Conservation (phyloP, 2,797 vertebrate genomes). For the Apogon talboti region DNA sequence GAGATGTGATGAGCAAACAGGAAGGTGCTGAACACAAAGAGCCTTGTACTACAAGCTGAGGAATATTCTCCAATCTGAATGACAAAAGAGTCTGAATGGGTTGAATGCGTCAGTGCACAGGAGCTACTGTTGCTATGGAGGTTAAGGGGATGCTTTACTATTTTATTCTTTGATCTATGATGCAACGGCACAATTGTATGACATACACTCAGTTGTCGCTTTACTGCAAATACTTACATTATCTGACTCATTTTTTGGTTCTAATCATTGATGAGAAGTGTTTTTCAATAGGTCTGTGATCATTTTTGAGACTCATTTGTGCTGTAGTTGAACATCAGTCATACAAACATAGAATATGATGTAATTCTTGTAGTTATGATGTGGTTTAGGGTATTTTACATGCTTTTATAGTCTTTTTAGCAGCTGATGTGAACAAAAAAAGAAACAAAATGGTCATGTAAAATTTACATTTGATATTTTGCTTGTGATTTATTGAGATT, state of each 20-base stretch:
- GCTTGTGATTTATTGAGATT: not conserved
- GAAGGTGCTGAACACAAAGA: constrained; percentile 69
- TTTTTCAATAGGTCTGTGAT: not conserved
- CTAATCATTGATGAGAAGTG: too few species aligned
- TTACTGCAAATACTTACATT: constrained; percentile 14
- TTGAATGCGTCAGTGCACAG: constrained; percentile 64
- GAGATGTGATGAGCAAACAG: constrained; percentile 56
- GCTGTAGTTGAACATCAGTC: not conserved
- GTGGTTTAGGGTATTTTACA: too few species aligned
- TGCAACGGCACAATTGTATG: constrained; percentile 45
- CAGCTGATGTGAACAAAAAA: not conserved
- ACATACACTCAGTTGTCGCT: constrained; percentile 15
- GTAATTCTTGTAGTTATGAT: too few species aligned
- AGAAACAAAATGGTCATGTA: not conserved
- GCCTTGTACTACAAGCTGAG: constrained; percentile 60
- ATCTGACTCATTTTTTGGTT: too few species aligned
- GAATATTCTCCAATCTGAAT: constrained; percentile 82
- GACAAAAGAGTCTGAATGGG: constrained; percentile 80
- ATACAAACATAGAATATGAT: too few species aligned
- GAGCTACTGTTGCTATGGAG: constrained; percentile 81
- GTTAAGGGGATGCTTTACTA: constrained; percentile 54
- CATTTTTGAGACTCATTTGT: constrained; percentile 11
- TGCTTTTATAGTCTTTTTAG: not conserved
- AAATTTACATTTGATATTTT: not conserved
- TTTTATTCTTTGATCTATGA: constrained; percentile 66